Evolutionary conservation across 2,113 vertebrate species (phyloP), one percentile per base, ranked within the genome.

Genomic region (Myotis lucifugus): DNA sequence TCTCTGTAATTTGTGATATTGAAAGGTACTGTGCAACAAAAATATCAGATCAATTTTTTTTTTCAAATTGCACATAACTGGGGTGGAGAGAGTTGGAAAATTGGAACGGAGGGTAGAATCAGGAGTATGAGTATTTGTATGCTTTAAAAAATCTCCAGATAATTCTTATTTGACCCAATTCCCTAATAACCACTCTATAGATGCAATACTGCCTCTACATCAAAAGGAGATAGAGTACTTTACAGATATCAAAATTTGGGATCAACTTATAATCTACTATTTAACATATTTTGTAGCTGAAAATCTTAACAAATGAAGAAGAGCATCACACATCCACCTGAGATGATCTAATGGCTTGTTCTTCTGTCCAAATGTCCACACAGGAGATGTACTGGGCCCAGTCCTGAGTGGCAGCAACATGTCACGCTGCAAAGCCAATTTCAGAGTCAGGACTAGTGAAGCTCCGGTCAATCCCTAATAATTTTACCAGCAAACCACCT

Each of bases 401-500:
- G 64, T 40, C 23, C 56, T 4, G 34, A 54, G 37, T 0, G 78
- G 32, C 18, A 91, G 54, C 25, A 64, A 40, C 46, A 79, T 27
- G 54, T 69, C 52, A 85, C 3, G 0, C 11, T 56, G 76, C 83
- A 96, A 97, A 95, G 82, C 79, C 82, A 87, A 90, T 82, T 93
- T 91, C 73, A 77, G 59, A 61, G 70, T 67, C 12, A 74, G 61
- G 13, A 59, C 8, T n/a, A 48, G 18, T n/a, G 46, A 82, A 19
- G 19, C 1, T 67, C 40, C 34, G 37, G 67, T 67, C 40, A 82
- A 64, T 70, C 40, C 4, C 5, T 74, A 77, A 94, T 93, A 93
- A 85, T 94, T 95, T 96, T 96, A 46, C 54, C 64, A 59, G 82
- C 88, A 92, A 85, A 96, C 61, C 87, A 83, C 37, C 54, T 88